These are phyloP conservation scores for Medauroidea extradentata DNA, from an alignment of 1,140 invertebrate species.

Conservation along the genomic window DNA sequence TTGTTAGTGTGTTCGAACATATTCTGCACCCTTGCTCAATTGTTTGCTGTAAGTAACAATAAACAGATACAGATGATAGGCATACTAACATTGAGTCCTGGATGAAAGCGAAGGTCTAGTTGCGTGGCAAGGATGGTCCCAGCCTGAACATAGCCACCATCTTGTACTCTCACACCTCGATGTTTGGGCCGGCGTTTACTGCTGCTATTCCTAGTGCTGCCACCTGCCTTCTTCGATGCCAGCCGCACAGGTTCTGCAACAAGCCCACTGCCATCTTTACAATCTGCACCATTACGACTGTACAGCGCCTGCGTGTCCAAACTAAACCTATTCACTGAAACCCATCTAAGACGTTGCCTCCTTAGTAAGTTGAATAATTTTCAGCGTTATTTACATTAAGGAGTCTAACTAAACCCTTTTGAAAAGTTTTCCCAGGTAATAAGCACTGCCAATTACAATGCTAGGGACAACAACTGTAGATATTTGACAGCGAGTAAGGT, in stretches of 20 bases:
- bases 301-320: no score
- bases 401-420: no score
- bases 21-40: not conserved
- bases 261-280: no score
- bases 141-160: conserved; percentile 1
- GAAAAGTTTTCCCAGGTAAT: no score
- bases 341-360: no score
- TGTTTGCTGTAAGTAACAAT: not conserved
- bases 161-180: not conserved
- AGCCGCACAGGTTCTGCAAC: not conserved
- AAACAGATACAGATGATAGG: not conserved
- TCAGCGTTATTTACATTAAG: no score
- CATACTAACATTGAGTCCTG: conserved; percentile 2
- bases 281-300: no score
- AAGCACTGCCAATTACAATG: no score
- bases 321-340: no score
- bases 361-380: no score
- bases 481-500: no score
- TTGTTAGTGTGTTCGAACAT: not conserved
- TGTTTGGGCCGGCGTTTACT: not conserved
- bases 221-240: conserved; percentile 8
- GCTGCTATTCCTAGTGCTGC: not conserved
- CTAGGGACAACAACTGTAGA: no score
- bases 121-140: not conserved
- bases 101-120: not conserved